phyloP scores from a whole-genome alignment of 1,140 invertebrate species.

The Cepaea nemoralis region DNA sequence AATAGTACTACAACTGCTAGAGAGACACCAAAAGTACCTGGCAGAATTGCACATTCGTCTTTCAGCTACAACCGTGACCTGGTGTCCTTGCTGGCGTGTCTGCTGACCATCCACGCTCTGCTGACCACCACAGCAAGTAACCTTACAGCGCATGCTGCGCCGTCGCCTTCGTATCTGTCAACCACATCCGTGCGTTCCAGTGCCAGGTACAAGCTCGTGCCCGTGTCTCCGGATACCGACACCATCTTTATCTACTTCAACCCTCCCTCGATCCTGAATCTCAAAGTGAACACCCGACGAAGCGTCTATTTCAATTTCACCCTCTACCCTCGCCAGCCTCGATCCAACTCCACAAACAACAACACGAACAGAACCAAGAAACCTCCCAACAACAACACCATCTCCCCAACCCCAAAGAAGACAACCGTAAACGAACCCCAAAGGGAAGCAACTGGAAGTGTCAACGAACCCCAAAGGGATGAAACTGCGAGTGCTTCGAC shows the following conservation, averaged over 20 bases:
- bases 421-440: not conserved
- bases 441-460: not conserved
- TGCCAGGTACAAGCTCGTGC: conserved; percentile 25
- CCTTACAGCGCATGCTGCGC: not conserved
- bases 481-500: not conserved
- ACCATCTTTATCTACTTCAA: conserved; percentile 60
- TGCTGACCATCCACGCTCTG: not conserved
- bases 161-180: conserved; percentile 23
- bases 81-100: not conserved
- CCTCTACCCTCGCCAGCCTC: conserved; percentile 35
- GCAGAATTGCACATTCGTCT: not conserved
- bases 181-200: not conserved
- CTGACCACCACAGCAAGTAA: not conserved
- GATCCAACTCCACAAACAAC: not conserved
- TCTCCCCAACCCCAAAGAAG: not conserved
- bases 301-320: conserved; percentile 62
- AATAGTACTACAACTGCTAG: not conserved
- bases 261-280: conserved; percentile 58
- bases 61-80: not conserved
- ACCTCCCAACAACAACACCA: not conserved
- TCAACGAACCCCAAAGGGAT: not conserved
- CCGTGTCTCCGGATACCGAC: conserved; percentile 48
- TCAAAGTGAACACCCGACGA: conserved; percentile 53
- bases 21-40: not conserved
- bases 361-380: not conserved